Base-by-base conservation (phyloP, 2,888 invertebrate species). In the Caenorhabditis sp. region DNA sequence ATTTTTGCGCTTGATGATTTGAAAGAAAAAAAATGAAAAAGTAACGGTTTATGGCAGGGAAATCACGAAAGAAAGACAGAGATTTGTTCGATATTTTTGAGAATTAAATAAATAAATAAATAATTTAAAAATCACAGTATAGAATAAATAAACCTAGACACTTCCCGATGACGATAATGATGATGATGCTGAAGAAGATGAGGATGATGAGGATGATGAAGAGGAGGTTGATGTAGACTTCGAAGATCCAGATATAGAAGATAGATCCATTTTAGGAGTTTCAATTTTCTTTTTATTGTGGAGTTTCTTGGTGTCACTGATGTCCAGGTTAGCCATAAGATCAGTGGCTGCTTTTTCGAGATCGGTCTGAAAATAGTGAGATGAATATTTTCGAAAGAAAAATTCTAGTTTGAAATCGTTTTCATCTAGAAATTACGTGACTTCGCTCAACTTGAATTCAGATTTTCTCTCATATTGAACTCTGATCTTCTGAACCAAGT, bases 301-400 rank as follows among this genome's bases (percentile, higher is more conserved):
- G 1, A 63, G 67, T 52, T 72, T 67, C 1, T 31, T 52, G 10
- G 31, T 52, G 56, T 38, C 63, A 54, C 50, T 49, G 27, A 52
- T 57, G 38, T 20, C 57, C n/a, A 73, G 43, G 12, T 59, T 49
- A 17, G 43, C 36, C 10, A 73, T 56, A 26, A 73, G 52, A n/a
- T 62, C 62, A 5, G 61, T 54, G 0, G 65, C 25, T 1, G 73
- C 73, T 36, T 68, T 59, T 52, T 73, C 73, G 31, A 73, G 38
- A 56, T 73, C 73, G 17, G 62, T 64, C 72, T 71, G 53, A 36
- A 63, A 65, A 26, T 2, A n/a, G 10, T 14, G 17, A 20, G 36
- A 27, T 27, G 26, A 21, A 23, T 54, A 3, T 20, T 36, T 36
- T 36, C 10, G 36, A 36, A 36, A 36, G 14, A 50, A n/a, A n/a